Evolutionary conservation across 2,888 invertebrate genomes (phyloP).

Genomic region (Pachydiplax longipennis): DNA sequence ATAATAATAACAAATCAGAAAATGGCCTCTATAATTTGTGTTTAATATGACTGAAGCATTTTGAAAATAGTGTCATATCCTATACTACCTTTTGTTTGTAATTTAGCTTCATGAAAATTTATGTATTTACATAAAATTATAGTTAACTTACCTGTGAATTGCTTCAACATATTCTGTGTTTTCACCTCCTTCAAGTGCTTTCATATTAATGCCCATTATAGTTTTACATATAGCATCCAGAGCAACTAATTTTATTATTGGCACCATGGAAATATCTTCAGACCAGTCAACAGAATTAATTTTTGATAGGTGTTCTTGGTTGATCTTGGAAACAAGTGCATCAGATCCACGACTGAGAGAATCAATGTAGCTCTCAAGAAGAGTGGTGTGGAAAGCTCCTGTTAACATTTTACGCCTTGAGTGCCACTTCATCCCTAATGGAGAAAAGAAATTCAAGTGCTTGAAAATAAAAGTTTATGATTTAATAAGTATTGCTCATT

Average conservation of each 20-base stretch:
- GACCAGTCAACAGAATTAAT: slow-evolving; percentile 52
- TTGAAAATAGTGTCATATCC: too few relatives aligned
- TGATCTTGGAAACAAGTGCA: slow-evolving; percentile 55
- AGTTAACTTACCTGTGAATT: slow-evolving; percentile 57
- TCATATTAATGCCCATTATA: slow-evolving; percentile 60
- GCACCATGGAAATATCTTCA: slow-evolving; percentile 55
- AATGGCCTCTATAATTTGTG: too few relatives aligned
- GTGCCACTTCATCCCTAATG: slow-evolving; percentile 56
- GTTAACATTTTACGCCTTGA: slow-evolving; percentile 57
- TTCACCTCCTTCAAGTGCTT: slow-evolving; percentile 57
- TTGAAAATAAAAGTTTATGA: not conserved
- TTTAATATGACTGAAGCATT: too few relatives aligned
- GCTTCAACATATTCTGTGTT: slow-evolving; percentile 59
- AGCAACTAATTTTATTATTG: slow-evolving; percentile 57
- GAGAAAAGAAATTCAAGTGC: not conserved
- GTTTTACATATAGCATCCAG: slow-evolving; percentile 59
- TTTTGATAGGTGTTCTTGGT: slow-evolving; percentile 45
- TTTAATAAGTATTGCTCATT: too few relatives aligned
- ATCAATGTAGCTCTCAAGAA: slow-evolving; percentile 55
- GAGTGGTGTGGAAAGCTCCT: slow-evolving; percentile 57
- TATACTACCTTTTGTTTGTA: not conserved
- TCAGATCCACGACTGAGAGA: slow-evolving; percentile 53
- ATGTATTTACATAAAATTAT: not conserved
- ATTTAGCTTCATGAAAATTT: not conserved
- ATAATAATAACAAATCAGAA: too few relatives aligned